A percentile compares a stretch with the other conserved stretches of the same genome.
These are phyloP conservation scores for Conus ventricosus DNA, from an alignment of 1,140 invertebrate genomes.

Conservation along the genomic window DNA sequence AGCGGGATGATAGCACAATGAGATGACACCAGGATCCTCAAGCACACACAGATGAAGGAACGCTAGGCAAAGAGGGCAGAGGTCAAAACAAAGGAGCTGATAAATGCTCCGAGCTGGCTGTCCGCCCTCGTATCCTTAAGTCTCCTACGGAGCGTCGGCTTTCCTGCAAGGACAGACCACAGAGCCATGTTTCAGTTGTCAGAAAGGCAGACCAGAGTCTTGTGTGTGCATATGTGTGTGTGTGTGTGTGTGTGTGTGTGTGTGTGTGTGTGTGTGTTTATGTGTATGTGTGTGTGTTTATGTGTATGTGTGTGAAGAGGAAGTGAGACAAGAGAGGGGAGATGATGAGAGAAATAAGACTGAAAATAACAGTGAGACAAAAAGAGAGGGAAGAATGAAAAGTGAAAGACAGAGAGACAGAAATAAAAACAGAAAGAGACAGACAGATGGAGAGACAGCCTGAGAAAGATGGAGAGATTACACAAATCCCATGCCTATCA, in stretches of 20 bases:
- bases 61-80: background rate
- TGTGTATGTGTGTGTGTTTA: too few species aligned
- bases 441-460: too few species aligned
- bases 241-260: too few species aligned
- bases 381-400: background rate
- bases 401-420: too few species aligned
- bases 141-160: slow-evolving; percentile 69
- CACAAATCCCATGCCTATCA: too few species aligned
- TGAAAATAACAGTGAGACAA: background rate
- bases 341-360: too few species aligned
- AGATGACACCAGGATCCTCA: slow-evolving; percentile 22
- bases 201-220: background rate
- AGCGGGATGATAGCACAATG: background rate
- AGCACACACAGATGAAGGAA: slow-evolving; percentile 21
- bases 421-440: too few species aligned
- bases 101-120: slow-evolving; percentile 71
- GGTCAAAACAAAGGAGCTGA: slow-evolving; percentile 64
- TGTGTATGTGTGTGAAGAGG: too few species aligned
- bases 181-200: background rate
- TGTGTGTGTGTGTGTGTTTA: too few species aligned
- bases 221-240: too few species aligned
- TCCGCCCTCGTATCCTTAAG: slow-evolving; percentile 65
- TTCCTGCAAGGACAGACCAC: slow-evolving; percentile 61
- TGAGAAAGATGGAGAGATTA: too few species aligned
- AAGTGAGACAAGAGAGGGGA: too few species aligned